A percentile compares a stretch with the other conserved stretches of the same genome.
These are phyloP conservation scores for Polydrusus tereticollis DNA, from an alignment of 2,888 invertebrate genomes.

Conservation along the genomic window DNA sequence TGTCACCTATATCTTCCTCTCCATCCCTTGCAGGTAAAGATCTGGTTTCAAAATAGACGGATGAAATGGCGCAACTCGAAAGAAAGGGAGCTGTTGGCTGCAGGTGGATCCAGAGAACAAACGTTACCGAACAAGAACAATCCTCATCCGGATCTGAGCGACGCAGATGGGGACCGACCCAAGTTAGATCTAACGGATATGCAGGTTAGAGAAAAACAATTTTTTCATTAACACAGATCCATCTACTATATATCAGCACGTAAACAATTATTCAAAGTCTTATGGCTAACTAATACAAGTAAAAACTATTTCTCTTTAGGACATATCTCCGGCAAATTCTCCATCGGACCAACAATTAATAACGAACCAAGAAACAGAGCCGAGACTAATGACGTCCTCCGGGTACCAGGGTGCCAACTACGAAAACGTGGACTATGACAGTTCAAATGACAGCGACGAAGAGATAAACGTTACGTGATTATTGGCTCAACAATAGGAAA, in stretches of 20 bases:
- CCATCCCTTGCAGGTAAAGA: constrained; percentile 76
- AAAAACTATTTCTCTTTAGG: constrained; percentile 58
- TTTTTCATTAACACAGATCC: no score
- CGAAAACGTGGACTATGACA: constrained; percentile 69
- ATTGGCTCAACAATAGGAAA: constrained; percentile 1
- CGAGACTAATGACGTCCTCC: constrained; percentile 22
- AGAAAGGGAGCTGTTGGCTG: constrained; percentile 92
- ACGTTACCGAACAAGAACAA: constrained; percentile 97
- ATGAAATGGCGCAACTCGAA: constrained; percentile 99
- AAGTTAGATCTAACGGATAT: constrained; percentile 73
- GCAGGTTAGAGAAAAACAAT: constrained; percentile 59
- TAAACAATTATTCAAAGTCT: no score
- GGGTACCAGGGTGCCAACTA: constrained; percentile 62
- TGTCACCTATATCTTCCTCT: constrained; percentile 20
- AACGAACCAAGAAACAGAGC: constrained; percentile 29
- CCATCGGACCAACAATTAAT: constrained; percentile 57
- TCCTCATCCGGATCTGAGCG: constrained; percentile 94
- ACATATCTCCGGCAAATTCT: constrained; percentile 69
- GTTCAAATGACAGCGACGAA: constrained; percentile 78
- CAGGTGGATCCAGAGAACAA: constrained; percentile 94
- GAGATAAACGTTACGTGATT: constrained; percentile 92
- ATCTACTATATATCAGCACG: no score
- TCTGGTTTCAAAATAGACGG: constrained; percentile 96
- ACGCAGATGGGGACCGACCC: constrained; percentile 86
- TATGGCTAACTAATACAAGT: no score